Percentiles rank a stretch among this genome's conserved stretches.
Evolutionary conservation across 2,113 vertebrate species (phyloP).

Genomic region (Hippoglossus stenolepis): DNA sequence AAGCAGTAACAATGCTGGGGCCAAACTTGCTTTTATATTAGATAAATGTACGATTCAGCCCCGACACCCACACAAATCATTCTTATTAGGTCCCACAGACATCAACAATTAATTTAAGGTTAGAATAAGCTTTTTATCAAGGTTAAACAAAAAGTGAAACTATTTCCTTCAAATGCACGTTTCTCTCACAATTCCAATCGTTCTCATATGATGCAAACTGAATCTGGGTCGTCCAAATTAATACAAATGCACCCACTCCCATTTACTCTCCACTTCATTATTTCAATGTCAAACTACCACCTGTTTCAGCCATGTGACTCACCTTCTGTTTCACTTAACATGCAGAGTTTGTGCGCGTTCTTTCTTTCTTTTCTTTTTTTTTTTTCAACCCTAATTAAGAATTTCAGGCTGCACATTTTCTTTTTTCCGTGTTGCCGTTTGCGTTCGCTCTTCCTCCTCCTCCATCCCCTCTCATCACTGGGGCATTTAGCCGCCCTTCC

Average conservation of each 20-base stretch:
- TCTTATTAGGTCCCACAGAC: neutral
- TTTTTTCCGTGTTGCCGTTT: conserved; percentile 2
- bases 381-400: conserved; percentile 39
- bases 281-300: conserved; percentile 63
- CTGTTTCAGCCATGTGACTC: conserved; percentile 56
- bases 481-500: conserved; percentile 45
- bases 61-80: neutral
- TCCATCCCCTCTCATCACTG: conserved; percentile 23
- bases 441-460: conserved; percentile 24
- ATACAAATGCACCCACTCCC: conserved; percentile 36
- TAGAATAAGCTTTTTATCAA: neutral
- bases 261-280: conserved; percentile 42
- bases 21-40: neutral
- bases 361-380: neutral
- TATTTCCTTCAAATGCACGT: neutral
- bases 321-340: conserved; percentile 50
- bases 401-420: conserved; percentile 22
- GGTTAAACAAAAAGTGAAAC: conserved; percentile 5
- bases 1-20: neutral
- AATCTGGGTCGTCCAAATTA: conserved; percentile 64
- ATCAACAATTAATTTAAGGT: neutral
- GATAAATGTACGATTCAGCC: neutral
- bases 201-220: neutral
- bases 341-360: conserved; percentile 7
- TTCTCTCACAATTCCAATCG: conserved; percentile 2